Base-by-base conservation (phyloP, 2,888 invertebrate genomes). In the Argyresthia goedartella region DNA sequence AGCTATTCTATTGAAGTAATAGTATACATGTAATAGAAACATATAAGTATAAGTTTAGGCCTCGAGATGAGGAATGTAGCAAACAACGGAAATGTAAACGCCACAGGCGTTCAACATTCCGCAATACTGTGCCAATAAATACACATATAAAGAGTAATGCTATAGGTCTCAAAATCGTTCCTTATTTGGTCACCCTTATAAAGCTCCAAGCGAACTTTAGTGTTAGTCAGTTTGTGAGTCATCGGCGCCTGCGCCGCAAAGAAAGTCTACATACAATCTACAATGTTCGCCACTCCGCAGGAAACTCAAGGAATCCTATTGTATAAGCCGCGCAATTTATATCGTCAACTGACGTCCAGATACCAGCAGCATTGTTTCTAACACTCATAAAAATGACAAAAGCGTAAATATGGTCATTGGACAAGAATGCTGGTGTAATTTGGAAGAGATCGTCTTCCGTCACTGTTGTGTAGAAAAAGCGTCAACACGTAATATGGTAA, bases 221-320 rank as follows among this genome's bases (percentile, higher is more conserved):
- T 33, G 50, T 73, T 78, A 78, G 65, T 79, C 79, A 77, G 71
- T 64, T n/a, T 67, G 66, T 82, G 82, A 84, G 73, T 84, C 82
- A 81, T 42, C 44, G 34, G 16, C 48, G 51, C 57, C 60, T 47
- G 47, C n/a, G 35, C 47, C 8, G 48, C 14, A 14, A 48, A 35
- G 35, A 35, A 36, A 48, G 48, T 13, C 13, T 36, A 36, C 11
- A 4, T 36, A 36, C 11, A 4, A 33, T 4, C 44, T 14, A 46
- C 25, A 16, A 46, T n/a, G 25, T 25, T n/a, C 11, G 46, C 35
- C 6, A 25, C 25, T 25, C 25, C 48, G 8, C 36, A 14, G 35
- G 35, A 35, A 35, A 48, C 48, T 35, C 48, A 13, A 48, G 48
- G 48, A 48, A 48, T 48, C 35, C 48, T 48, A 48, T 48, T 48